A percentile compares a stretch with the other conserved stretches of the same genome.
phyloP scores from a whole-genome alignment of 2,888 invertebrate genomes.

The Limnephilus lunatus region DNA sequence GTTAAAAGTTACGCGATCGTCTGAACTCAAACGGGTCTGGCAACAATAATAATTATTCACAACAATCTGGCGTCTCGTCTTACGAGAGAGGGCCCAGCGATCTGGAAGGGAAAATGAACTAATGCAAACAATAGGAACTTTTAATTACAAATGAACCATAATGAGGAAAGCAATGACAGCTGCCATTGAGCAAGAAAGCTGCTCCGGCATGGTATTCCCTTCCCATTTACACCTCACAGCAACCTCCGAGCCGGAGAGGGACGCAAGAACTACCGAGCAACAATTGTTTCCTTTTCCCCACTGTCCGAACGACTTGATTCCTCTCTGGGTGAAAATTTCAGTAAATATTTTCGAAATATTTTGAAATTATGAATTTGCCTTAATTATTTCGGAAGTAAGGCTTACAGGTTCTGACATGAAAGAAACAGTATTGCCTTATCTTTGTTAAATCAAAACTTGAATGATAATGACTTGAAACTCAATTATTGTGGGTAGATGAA shows the following conservation, averaged over 20 bases:
- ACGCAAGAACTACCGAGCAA: slow-evolving; percentile 23
- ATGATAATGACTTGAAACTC: not conserved
- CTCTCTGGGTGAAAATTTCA: not conserved
- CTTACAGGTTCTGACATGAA: not conserved
- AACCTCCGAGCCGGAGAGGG: not conserved
- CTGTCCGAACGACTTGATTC: not conserved
- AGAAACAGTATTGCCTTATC: not conserved
- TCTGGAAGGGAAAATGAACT: slow-evolving; percentile 14
- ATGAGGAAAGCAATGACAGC: slow-evolving; percentile 55
- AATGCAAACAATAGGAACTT: slow-evolving; percentile 50
- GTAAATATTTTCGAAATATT: not conserved
- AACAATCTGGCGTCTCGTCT: slow-evolving; percentile 7
- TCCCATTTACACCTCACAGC: not conserved
- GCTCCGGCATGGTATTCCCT: not conserved
- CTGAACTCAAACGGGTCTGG: not conserved
- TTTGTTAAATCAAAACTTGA: not conserved
- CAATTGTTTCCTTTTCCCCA: slow-evolving; percentile 22
- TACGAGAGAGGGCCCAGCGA: not conserved
- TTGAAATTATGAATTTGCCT: not conserved
- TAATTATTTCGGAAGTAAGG: not conserved
- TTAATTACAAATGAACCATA: slow-evolving; percentile 57
- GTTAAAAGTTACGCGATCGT: not conserved
- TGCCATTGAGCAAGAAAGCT: slow-evolving; percentile 22
- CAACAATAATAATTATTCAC: not conserved
- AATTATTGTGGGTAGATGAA: not conserved